Evolutionary conservation across 1,140 invertebrate species (phyloP), one percentile per base, ranked within the genome.

Genomic region (Nasonia longicornis): DNA sequence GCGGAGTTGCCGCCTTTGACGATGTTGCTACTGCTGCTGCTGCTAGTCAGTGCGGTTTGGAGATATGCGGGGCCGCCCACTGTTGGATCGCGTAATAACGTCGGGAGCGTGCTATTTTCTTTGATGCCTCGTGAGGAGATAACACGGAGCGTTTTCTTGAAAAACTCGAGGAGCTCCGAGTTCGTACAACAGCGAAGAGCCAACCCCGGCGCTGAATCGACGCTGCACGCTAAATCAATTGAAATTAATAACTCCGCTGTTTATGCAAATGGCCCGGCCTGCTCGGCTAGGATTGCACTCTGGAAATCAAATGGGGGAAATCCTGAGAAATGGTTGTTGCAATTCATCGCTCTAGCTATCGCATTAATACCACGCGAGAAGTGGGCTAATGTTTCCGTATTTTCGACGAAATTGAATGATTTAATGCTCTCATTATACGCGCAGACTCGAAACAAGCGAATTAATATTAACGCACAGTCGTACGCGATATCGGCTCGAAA

Each of bases 1-100:
- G 31, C 48, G 29, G 31, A 45, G 67, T 64, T 35, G 38, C 76
- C 35, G 64, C 63, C 63, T 11, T 69, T 78, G 64, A 38, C 76
- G 76, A 67, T 58, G 14, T 20, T 58, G 20, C 52, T 16, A 4
- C 52, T 4, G 52, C 52, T n/a, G 52, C 52, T n/a, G 11, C 16
- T 16, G 52, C 14, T 58, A 58, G 52, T 58, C 52, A 58, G 20
- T 20, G 52, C 52, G 38, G 38, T n/a, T n/a, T 7, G 4, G 20
- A 58, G 52, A 58, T 20, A 58, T 58, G 26, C 26, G 26, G 26
- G 26, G 26, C 1, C 26, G 26, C 26, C 26, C 26, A 1, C 26
- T 20, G 12, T 58, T 58, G 20, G n/a, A 58, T 58, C 7, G 4
- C 12, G 31, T 38, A 38, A 58, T 58, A 58, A 58, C 52, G 2